Percentiles rank a stretch among this genome's conserved stretches.
phyloP scores from a whole-genome alignment of 2,113 vertebrate genomes.

The Tupaia chinensis region DNA sequence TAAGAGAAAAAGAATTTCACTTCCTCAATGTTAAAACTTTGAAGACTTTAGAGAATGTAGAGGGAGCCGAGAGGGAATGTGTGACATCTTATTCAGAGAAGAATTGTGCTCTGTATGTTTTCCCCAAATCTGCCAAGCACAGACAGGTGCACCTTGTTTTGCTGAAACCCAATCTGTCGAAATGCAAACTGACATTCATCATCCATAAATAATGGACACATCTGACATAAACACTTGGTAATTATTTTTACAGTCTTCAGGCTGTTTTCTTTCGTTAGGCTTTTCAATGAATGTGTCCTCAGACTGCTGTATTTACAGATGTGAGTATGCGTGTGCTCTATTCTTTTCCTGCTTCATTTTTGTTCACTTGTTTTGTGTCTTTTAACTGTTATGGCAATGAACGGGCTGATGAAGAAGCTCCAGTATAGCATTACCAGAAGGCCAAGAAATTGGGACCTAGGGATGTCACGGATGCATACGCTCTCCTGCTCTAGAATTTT shows the following conservation, averaged over 20 bases:
- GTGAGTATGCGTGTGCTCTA: not conserved
- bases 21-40: not conserved
- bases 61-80: not conserved
- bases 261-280: not conserved
- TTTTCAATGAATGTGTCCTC: not conserved
- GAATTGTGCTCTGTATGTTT: not conserved
- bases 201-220: not conserved
- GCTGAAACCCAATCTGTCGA: not conserved
- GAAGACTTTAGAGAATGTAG: not conserved
- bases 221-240: not conserved
- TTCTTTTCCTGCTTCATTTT: not conserved
- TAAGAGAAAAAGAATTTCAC: not conserved
- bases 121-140: not conserved
- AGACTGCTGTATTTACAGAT: not conserved
- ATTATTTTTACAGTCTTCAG: not conserved
- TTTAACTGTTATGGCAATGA: not conserved
- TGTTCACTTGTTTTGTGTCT: not conserved
- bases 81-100: slow-evolving; percentile 9
- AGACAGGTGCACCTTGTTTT: not conserved
- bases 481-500: not conserved
- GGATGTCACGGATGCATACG: not conserved
- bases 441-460: not conserved
- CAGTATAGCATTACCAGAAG: not conserved
- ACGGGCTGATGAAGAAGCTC: not conserved
- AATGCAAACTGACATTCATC: not conserved